Evolutionary conservation across 2,888 invertebrate genomes (phyloP).

Genomic region (Conops quadrifasciatus): DNA sequence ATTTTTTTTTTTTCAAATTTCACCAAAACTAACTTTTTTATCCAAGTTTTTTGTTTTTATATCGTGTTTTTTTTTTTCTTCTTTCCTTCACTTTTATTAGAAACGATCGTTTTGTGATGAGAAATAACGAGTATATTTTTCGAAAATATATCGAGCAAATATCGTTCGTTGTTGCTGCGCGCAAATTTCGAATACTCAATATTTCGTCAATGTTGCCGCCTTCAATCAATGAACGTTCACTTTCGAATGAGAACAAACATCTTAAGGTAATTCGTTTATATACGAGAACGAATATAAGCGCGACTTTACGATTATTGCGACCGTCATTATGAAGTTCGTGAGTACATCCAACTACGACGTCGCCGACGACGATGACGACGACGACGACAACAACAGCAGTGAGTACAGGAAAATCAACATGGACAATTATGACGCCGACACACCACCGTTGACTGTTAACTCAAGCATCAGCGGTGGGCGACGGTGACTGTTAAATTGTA

Average conservation of each 20-base stretch:
- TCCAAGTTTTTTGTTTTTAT: neutral
- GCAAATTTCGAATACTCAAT: neutral
- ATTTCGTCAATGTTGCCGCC: slow-evolving; percentile 12
- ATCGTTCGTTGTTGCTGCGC: neutral
- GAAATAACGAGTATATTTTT: neutral
- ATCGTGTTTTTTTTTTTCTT: slow-evolving; percentile 3
- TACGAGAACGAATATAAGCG: slow-evolving; percentile 50
- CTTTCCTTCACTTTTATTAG: no score
- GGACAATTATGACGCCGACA: no score
- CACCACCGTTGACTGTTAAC: no score
- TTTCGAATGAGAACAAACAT: slow-evolving; percentile 61
- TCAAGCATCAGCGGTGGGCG: neutral
- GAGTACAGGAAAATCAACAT: neutral
- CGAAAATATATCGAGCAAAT: slow-evolving; percentile 14
- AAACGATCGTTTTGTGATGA: neutral
- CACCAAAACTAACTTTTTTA: neutral
- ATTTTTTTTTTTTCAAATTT: neutral
- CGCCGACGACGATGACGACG: neutral
- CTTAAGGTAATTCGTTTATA: slow-evolving; percentile 58
- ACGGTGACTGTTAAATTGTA: neutral
- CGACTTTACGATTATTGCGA: slow-evolving; percentile 36
- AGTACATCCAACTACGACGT: neutral
- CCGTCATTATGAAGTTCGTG: slow-evolving; percentile 17
- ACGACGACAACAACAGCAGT: neutral
- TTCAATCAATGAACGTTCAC: slow-evolving; percentile 47